Percentiles rank a stretch among this genome's conserved stretches.
phyloP scores from a whole-genome alignment of 2,113 vertebrate genomes.

The Ophthalmolycus amberensis region DNA sequence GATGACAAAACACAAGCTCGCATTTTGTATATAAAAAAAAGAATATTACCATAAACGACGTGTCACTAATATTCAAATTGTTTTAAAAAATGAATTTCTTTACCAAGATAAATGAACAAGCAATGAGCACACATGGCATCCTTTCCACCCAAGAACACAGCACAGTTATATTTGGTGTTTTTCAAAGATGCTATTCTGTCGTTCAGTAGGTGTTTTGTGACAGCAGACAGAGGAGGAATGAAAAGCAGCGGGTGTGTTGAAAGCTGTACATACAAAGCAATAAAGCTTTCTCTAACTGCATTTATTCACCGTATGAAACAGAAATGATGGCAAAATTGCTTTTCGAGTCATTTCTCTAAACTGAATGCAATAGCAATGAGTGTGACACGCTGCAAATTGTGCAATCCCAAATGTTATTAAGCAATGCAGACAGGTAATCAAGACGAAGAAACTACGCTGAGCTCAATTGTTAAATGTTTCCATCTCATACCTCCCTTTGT shows the following conservation, averaged over 20 bases:
- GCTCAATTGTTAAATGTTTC: conserved; percentile 40
- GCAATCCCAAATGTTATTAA: conserved; percentile 60
- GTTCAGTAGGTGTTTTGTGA: conserved; percentile 45
- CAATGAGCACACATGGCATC: not conserved
- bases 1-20: not conserved
- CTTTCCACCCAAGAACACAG: not conserved
- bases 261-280: conserved; percentile 21
- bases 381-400: conserved; percentile 65
- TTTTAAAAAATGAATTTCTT: not conserved
- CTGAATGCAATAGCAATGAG: conserved; percentile 37
- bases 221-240: conserved; percentile 42
- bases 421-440: conserved; percentile 61
- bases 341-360: conserved; percentile 53
- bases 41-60: too few species aligned
- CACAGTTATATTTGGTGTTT: not conserved
- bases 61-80: too few species aligned
- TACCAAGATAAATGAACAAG: not conserved
- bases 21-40: not conserved
- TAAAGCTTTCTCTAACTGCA: conserved; percentile 39
- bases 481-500: conserved; percentile 39
- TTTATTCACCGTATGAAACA: conserved; percentile 38
- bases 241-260: conserved; percentile 48
- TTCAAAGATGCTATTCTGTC: conserved; percentile 43
- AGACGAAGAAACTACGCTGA: conserved; percentile 36
- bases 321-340: conserved; percentile 55